A percentile compares a stretch with the other conserved stretches of the same genome.
These are phyloP conservation scores for Crepidodera aurea DNA, from an alignment of 2,888 invertebrate species.

Conservation along the genomic window DNA sequence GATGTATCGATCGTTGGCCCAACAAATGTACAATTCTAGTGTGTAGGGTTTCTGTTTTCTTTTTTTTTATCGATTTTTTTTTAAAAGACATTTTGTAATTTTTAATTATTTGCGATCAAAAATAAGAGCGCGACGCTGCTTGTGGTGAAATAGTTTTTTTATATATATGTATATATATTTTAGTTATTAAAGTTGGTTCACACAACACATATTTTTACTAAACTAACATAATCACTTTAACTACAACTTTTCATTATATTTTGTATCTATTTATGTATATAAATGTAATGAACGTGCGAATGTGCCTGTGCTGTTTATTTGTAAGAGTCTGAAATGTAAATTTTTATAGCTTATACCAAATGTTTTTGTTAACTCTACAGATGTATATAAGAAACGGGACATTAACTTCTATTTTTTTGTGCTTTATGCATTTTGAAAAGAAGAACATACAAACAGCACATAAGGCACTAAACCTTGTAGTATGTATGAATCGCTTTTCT, in stretches of 20 bases:
- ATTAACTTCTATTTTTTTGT: not conserved
- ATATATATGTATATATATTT: no score
- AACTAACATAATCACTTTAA: no score
- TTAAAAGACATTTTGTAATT: slow-evolving; percentile 12
- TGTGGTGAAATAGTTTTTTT: no score
- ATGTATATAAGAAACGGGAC: not conserved
- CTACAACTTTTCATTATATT: no score
- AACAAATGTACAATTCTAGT: slow-evolving; percentile 27
- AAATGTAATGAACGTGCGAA: no score
- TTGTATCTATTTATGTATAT: no score
- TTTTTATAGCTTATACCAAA: not conserved
- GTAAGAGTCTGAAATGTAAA: not conserved
- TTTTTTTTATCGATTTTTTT: slow-evolving; percentile 14
- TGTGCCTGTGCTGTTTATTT: no score
- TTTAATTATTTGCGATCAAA: slow-evolving; percentile 7
- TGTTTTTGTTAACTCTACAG: not conserved
- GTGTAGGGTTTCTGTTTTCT: slow-evolving; percentile 18
- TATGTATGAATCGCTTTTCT: no score
- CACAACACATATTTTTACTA: no score
- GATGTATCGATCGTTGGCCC: slow-evolving; percentile 19
- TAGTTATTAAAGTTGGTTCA: no score
- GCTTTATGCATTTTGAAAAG: not conserved
- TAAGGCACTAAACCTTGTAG: no score
- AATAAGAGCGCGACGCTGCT: not conserved
- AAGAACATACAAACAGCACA: no score